phyloP scores from a whole-genome alignment of 2,797 vertebrate species.

The Coregonus suidteri region DNA sequence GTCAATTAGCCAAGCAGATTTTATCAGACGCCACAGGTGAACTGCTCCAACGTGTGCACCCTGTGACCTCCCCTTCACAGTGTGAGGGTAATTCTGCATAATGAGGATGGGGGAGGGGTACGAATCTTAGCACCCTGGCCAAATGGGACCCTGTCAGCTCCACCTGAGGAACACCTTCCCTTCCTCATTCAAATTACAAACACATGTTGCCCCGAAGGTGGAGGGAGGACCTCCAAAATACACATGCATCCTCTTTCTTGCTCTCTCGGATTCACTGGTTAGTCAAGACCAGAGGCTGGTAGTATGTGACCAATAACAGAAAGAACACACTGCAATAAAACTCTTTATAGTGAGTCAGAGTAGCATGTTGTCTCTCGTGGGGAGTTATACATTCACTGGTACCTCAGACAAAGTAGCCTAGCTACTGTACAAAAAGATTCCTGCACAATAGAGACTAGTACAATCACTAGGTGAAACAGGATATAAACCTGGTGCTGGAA shows the following conservation, averaged over 20 bases:
- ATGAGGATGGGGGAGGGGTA: conserved; percentile 34
- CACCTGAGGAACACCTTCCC: conserved; percentile 55
- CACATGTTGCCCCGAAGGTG: conserved; percentile 62
- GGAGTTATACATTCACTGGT: no score
- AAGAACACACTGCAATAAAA: no score
- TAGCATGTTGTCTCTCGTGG: background rate
- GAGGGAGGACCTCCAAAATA: conserved; percentile 35
- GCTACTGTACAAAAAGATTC: no score
- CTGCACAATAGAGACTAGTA: background rate
- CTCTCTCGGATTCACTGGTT: conserved; percentile 20
- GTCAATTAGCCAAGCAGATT: conserved; percentile 48
- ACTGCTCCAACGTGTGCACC: conserved; percentile 35
- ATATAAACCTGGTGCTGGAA: background rate
- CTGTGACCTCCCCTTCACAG: conserved; percentile 24
- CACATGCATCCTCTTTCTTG: conserved; percentile 42
- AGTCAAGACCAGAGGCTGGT: background rate
- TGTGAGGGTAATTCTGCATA: conserved; percentile 35
- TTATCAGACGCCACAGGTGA: conserved; percentile 52
- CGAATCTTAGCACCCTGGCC: background rate
- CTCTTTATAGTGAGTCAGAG: background rate
- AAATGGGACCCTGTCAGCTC: background rate
- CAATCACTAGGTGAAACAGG: background rate
- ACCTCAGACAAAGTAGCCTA: no score
- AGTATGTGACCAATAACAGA: no score
- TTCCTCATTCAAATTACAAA: conserved; percentile 62